A percentile compares a stretch with the other conserved stretches of the same genome.
Conservation (phyloP, 2,888 invertebrate genomes). For the Dolichopus griseipennis region DNA sequence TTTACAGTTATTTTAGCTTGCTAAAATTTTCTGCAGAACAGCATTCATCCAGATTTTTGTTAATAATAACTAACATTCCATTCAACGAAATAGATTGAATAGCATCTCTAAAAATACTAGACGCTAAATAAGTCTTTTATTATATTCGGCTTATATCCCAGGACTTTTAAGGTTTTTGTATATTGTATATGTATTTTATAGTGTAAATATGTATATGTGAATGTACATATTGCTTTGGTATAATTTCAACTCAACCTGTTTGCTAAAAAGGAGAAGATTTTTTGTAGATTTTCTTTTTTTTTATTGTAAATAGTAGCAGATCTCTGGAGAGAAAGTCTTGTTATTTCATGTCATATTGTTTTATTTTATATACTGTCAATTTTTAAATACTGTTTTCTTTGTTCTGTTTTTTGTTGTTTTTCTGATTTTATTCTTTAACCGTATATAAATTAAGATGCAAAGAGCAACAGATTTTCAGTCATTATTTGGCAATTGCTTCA, state of each 20-base stretch:
- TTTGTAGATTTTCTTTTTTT: not conserved
- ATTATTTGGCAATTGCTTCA: not conserved
- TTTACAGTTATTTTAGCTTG: no score
- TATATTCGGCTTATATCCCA: not conserved
- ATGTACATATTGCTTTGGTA: no score
- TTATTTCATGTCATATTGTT: not conserved
- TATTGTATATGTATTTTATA: not conserved
- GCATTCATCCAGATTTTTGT: no score
- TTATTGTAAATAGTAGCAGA: not conserved
- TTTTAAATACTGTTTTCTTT: not conserved
- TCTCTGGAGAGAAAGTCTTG: not conserved
- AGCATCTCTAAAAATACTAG: no score
- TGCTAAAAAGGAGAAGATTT: not conserved
- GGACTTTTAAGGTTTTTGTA: not conserved
- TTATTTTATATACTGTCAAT: not conserved
- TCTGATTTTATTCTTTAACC: not conserved
- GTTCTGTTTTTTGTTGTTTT: not conserved
- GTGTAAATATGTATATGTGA: not conserved
- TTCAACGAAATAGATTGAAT: no score
- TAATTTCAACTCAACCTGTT: no score
- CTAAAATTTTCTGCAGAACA: no score
- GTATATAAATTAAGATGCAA: slow-evolving; percentile 6
- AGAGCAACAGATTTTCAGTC: slow-evolving; percentile 3
- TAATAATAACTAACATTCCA: no score
- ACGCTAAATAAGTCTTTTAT: no score